Conservation (phyloP, 2,113 vertebrate genomes). For the Strix uralensis region DNA sequence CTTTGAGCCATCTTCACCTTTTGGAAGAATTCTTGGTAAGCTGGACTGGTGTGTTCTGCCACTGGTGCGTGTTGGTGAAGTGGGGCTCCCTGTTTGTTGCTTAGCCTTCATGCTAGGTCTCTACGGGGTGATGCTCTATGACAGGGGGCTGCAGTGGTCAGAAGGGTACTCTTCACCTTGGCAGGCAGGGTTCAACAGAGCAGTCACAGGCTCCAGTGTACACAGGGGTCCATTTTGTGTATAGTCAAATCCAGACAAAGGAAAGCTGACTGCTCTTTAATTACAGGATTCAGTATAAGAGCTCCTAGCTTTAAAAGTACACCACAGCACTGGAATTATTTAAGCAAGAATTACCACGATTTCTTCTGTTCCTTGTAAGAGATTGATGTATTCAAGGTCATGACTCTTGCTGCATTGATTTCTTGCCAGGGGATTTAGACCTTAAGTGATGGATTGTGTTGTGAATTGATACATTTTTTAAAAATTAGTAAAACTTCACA, state of each 20-base stretch:
- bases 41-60: neutral
- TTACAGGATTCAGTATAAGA: neutral
- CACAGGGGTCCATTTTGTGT: neutral
- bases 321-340: neutral
- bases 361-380: neutral
- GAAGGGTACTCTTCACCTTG: neutral
- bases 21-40: neutral
- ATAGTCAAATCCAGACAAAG: neutral
- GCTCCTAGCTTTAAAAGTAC: neutral
- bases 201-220: neutral
- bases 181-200: neutral
- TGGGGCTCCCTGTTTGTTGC: neutral
- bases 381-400: neutral
- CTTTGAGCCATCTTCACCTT: neutral
- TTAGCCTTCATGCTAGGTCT: neutral
- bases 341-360: neutral
- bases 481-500: neutral
- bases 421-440: slow-evolving; percentile 22
- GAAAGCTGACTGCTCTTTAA: neutral
- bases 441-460: neutral
- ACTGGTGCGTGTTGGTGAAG: neutral
- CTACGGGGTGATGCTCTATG: rapidly evolving
- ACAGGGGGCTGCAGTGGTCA: neutral
- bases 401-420: neutral
- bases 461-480: neutral